phyloP scores from a whole-genome alignment of 2,888 invertebrate genomes.

The Parasteatoda lunata region DNA sequence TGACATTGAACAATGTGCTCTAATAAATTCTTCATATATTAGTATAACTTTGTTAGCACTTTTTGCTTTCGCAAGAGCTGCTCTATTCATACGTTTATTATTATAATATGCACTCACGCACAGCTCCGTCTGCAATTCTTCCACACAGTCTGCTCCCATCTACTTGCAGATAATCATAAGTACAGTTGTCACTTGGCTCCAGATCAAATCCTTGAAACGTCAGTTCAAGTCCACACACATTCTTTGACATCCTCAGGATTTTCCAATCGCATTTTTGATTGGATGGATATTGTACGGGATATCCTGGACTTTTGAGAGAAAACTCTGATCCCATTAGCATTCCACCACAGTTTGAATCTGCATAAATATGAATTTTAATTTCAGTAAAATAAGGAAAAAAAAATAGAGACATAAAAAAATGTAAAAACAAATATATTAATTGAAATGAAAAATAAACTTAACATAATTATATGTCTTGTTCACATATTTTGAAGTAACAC shows the following conservation, averaged over 20 bases:
- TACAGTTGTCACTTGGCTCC: constrained; percentile 70
- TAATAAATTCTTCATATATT: too few relatives aligned
- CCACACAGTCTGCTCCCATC: constrained; percentile 71
- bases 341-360: constrained; percentile 64
- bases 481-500: too few relatives aligned
- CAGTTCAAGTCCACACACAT: constrained; percentile 71
- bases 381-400: too few relatives aligned
- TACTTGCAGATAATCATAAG: constrained; percentile 71
- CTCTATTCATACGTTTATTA: too few relatives aligned
- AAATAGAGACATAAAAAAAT: too few relatives aligned
- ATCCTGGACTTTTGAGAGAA: constrained; percentile 66
- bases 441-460: too few relatives aligned
- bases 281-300: constrained; percentile 66
- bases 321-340: constrained; percentile 64
- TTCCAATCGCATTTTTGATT: constrained; percentile 67
- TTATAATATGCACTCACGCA: constrained; percentile 62
- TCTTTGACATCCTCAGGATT: constrained; percentile 54
- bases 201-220: constrained; percentile 71
- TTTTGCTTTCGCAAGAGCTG: too few relatives aligned
- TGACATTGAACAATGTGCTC: too few relatives aligned
- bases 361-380: not conserved
- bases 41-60: too few relatives aligned
- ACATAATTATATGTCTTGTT: too few relatives aligned
- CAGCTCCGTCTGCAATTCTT: constrained; percentile 67
- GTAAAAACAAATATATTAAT: too few relatives aligned